Evolutionary conservation across 2,888 invertebrate species (phyloP).

Genomic region (Drosophila subsilvestris): DNA sequence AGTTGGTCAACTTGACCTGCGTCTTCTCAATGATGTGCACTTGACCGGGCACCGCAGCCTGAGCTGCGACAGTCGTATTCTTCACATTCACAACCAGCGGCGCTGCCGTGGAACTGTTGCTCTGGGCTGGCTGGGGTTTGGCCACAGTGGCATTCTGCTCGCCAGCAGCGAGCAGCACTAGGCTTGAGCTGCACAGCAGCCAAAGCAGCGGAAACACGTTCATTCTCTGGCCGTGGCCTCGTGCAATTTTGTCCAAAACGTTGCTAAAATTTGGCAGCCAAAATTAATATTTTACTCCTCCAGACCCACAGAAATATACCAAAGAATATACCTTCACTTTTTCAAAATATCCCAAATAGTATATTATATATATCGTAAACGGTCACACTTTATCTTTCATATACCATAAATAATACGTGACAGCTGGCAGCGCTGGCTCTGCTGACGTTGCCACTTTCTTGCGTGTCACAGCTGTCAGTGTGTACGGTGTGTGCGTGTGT

Average conservation of each 20-base stretch:
- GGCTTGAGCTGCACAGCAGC: slow-evolving; percentile 17
- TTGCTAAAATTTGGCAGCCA: not conserved
- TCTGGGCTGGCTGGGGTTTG: slow-evolving; percentile 3
- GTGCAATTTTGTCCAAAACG: not conserved
- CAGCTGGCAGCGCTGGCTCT: slow-evolving; percentile 53
- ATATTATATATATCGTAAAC: too few relatives aligned
- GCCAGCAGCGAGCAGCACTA: slow-evolving; percentile 16
- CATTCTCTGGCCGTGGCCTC: slow-evolving; percentile 10
- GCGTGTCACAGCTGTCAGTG: slow-evolving; percentile 11
- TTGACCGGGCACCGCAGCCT: not conserved
- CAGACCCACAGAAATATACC: too few relatives aligned
- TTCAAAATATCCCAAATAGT: too few relatives aligned
- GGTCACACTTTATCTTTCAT: too few relatives aligned
- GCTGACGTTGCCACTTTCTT: slow-evolving; percentile 67
- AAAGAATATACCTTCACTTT: too few relatives aligned
- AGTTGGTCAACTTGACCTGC: slow-evolving; percentile 3
- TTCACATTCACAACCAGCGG: not conserved
- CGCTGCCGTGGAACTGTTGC: slow-evolving; percentile 5
- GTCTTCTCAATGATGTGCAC: not conserved
- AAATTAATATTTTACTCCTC: too few relatives aligned
- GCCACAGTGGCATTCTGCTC: slow-evolving; percentile 1
- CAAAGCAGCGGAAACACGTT: slow-evolving; percentile 20
- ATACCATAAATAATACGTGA: not conserved
- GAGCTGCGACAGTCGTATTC: not conserved
- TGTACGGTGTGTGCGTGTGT: slow-evolving; percentile 8